Evolutionary conservation across 2,113 vertebrate species (phyloP).

Genomic region (Mirza zaza): DNA sequence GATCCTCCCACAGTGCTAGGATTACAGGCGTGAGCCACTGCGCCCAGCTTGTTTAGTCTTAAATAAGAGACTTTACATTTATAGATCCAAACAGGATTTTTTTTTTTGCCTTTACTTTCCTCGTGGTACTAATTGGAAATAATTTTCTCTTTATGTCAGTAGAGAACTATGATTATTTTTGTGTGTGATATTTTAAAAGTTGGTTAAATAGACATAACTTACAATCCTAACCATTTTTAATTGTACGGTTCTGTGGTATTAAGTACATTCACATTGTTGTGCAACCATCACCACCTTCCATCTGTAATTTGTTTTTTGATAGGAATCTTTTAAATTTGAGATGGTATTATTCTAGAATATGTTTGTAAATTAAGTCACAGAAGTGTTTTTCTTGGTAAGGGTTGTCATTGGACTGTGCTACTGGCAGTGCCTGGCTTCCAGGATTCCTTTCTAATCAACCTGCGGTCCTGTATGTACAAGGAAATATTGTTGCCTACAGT

Average conservation of each 20-base stretch:
- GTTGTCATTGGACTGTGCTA: neutral
- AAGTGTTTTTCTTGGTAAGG: neutral
- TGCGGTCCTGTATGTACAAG: neutral
- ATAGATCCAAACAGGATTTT: neutral
- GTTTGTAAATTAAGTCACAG: neutral
- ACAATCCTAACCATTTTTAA: neutral
- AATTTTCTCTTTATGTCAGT: neutral
- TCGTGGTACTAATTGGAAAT: constrained; percentile 16
- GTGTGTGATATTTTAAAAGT: neutral
- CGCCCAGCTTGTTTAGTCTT: neutral
- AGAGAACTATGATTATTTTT: neutral
- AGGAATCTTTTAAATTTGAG: neutral
- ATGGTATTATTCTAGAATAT: neutral
- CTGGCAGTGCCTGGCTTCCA: neutral
- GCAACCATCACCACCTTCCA: neutral
- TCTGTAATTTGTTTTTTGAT: neutral
- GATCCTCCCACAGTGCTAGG: too few relatives aligned
- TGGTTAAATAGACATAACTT: neutral
- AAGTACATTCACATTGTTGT: neutral
- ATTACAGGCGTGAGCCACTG: too few relatives aligned
- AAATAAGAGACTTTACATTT: constrained; percentile 1
- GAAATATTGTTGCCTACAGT: neutral
- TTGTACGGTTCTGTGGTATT: neutral
- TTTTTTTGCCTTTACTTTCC: neutral
- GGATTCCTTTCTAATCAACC: neutral